Percentiles rank a stretch among this genome's conserved stretches.
phyloP scores from a whole-genome alignment of 2,113 vertebrate species.

The Heterotis niloticus region DNA sequence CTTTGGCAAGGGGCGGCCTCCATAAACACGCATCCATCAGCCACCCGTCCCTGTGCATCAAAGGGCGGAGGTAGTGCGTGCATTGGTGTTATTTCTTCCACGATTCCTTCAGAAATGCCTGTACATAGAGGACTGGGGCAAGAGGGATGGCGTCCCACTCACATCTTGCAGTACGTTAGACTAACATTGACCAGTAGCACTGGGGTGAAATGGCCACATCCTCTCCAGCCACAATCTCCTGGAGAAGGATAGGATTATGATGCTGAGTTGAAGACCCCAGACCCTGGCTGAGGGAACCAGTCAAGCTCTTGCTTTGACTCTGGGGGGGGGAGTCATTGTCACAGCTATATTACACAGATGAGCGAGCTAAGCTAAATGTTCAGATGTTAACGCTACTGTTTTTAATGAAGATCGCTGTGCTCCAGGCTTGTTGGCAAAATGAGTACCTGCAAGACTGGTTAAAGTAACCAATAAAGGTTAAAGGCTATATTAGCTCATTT shows the following conservation, averaged over 20 bases:
- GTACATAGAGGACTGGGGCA: background rate
- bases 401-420: slow-evolving; percentile 11
- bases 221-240: background rate
- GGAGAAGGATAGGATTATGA: no score
- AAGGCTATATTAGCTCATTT: background rate
- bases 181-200: background rate
- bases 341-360: background rate
- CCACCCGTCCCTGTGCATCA: background rate
- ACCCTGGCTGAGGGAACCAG: no score
- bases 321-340: background rate
- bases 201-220: background rate
- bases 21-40: slow-evolving; percentile 37
- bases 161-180: background rate
- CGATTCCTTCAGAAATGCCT: background rate
- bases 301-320: background rate
- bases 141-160: background rate
- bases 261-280: no score
- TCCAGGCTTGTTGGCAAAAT: slow-evolving; percentile 18
- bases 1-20: slow-evolving; percentile 32
- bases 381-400: background rate
- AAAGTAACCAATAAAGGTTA: slow-evolving; percentile 25
- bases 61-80: background rate
- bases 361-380: background rate
- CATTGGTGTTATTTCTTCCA: background rate
- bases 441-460: slow-evolving; percentile 31